Evolutionary conservation across 2,888 invertebrate genomes (phyloP).

Genomic region (Plebejus argus): DNA sequence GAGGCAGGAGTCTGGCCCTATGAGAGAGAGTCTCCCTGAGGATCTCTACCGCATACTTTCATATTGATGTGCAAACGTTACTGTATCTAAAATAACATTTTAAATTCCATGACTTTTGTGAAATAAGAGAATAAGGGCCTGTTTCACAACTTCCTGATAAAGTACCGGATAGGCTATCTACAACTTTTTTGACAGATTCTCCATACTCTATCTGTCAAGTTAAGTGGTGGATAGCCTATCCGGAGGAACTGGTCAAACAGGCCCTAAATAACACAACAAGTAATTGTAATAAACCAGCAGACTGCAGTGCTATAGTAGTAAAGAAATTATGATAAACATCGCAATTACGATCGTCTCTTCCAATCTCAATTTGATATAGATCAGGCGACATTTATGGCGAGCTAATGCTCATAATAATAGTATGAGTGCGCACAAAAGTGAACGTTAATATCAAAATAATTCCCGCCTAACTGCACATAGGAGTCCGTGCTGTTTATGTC

Average conservation of each 20-base stretch:
- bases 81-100: not conserved
- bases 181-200: too few species aligned
- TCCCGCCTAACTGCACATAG: constrained; percentile 25
- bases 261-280: not conserved
- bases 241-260: too few species aligned
- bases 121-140: not conserved
- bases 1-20: not conserved
- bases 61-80: not conserved
- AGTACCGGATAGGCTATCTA: too few species aligned
- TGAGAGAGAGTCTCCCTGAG: not conserved
- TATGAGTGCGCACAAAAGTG: constrained; percentile 18
- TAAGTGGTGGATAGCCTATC: too few species aligned
- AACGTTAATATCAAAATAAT: constrained; percentile 27
- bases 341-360: not conserved
- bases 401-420: constrained; percentile 9
- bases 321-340: not conserved
- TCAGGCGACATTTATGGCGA: constrained; percentile 24
- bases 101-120: not conserved
- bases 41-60: not conserved
- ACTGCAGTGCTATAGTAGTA: not conserved
- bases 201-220: too few species aligned
- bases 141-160: too few species aligned
- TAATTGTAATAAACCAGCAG: not conserved
- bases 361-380: constrained; percentile 15
- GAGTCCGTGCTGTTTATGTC: constrained; percentile 35